Percentiles rank a stretch among this genome's conserved stretches.
phyloP scores from a whole-genome alignment of 2,888 invertebrate species.

The Sepiola atlantica region DNA sequence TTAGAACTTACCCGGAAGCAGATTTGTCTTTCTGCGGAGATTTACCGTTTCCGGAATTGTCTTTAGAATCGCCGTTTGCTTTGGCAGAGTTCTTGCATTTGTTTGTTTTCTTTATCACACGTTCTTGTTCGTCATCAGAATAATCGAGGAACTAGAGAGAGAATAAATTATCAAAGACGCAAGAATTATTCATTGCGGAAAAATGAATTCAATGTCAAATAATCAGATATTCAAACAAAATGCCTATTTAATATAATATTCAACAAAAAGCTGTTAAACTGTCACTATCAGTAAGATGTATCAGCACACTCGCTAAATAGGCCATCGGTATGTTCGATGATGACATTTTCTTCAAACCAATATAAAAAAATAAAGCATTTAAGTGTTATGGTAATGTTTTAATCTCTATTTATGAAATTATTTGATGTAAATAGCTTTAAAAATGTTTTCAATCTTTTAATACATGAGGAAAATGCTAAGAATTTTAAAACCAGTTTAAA shows the following conservation, averaged over 20 bases:
- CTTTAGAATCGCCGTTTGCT: background rate
- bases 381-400: too few species aligned
- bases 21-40: background rate
- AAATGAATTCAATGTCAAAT: background rate
- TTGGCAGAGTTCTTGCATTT: conserved; percentile 52
- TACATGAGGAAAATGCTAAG: too few species aligned
- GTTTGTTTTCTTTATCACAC: conserved; percentile 69
- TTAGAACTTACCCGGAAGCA: background rate
- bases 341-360: too few species aligned
- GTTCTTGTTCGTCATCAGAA: conserved; percentile 92
- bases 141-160: conserved; percentile 80
- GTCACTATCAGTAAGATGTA: too few species aligned
- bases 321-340: too few species aligned
- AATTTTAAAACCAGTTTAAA: too few species aligned
- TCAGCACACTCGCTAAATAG: too few species aligned
- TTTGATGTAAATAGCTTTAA: too few species aligned
- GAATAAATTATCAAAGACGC: conserved; percentile 33
- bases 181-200: background rate
- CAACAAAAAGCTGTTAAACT: background rate
- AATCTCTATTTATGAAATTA: too few species aligned
- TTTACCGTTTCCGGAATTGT: background rate
- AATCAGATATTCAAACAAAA: background rate
- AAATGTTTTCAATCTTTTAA: too few species aligned
- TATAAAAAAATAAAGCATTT: too few species aligned
- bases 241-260: background rate